These are phyloP conservation scores for Apocrypta bakeri DNA, from an alignment of 1,140 invertebrate genomes.

Conservation along the genomic window DNA sequence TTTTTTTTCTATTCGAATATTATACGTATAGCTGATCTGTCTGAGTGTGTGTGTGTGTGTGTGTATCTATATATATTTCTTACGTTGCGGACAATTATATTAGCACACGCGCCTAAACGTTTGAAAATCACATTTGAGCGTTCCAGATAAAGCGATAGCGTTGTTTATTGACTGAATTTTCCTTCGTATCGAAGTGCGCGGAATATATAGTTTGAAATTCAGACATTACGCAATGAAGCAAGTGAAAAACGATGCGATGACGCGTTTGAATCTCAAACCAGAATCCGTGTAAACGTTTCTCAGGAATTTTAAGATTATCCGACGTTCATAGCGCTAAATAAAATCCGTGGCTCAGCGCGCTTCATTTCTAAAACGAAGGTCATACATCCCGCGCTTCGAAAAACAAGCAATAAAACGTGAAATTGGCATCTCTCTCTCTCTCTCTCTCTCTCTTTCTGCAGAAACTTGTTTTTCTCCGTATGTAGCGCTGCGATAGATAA, in stretches of 20 bases:
- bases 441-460: neutral
- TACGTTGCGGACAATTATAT: no score
- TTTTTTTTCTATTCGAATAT: no score
- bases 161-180: neutral
- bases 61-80: no score
- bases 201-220: neutral
- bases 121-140: neutral
- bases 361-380: slow-evolving; percentile 47
- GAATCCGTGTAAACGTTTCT: slow-evolving; percentile 21
- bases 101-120: neutral
- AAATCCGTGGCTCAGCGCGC: neutral
- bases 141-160: neutral
- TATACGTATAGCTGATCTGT: no score
- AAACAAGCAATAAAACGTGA: slow-evolving; percentile 45
- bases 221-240: neutral
- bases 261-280: slow-evolving; percentile 3
- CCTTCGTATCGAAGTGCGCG: no score
- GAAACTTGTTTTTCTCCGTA: slow-evolving; percentile 11
- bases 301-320: slow-evolving; percentile 44
- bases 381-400: slow-evolving; percentile 22
- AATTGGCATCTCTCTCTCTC: slow-evolving; percentile 18
- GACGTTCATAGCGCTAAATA: slow-evolving; percentile 7
- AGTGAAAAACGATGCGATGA: slow-evolving; percentile 14
- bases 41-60: no score
- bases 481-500: neutral